These are phyloP conservation scores for Drosophila malerkotliana DNA, from an alignment of 1,140 invertebrate species.

Conservation along the genomic window DNA sequence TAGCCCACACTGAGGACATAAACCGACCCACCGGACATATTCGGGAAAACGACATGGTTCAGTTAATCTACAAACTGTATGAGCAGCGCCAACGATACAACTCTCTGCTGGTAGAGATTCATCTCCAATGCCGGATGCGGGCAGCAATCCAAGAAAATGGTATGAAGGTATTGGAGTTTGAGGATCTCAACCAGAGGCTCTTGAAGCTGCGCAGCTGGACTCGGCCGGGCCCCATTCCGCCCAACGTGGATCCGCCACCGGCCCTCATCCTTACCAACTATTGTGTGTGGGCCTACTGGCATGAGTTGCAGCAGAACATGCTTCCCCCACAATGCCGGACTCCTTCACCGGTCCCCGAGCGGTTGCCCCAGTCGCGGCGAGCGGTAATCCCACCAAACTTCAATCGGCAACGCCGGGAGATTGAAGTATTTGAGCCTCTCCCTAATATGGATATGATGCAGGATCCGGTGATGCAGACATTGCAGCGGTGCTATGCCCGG, in stretches of 20 bases:
- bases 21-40: constrained; percentile 86
- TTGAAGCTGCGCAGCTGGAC: background rate
- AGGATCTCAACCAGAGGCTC: constrained; percentile 18
- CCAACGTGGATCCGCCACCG: constrained; percentile 84
- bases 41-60: constrained; percentile 87
- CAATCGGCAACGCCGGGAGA: background rate
- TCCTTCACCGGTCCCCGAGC: background rate
- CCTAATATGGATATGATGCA: background rate
- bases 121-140: constrained; percentile 19
- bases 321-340: background rate
- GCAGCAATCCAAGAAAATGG: constrained; percentile 35
- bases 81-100: constrained; percentile 54
- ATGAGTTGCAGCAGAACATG: constrained; percentile 44
- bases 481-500: background rate
- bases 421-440: background rate
- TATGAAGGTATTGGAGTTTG: constrained; percentile 40
- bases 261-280: constrained; percentile 53
- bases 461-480: background rate
- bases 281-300: constrained; percentile 47
- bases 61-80: constrained; percentile 87
- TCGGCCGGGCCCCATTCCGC: constrained; percentile 87
- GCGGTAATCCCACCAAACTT: constrained; percentile 8
- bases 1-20: constrained; percentile 86
- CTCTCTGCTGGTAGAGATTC: constrained; percentile 5
- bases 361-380: background rate